Percentiles rank a stretch among this genome's conserved stretches.
Conservation (phyloP, 2,113 vertebrate species). For the Podocnemis expansa region DNA sequence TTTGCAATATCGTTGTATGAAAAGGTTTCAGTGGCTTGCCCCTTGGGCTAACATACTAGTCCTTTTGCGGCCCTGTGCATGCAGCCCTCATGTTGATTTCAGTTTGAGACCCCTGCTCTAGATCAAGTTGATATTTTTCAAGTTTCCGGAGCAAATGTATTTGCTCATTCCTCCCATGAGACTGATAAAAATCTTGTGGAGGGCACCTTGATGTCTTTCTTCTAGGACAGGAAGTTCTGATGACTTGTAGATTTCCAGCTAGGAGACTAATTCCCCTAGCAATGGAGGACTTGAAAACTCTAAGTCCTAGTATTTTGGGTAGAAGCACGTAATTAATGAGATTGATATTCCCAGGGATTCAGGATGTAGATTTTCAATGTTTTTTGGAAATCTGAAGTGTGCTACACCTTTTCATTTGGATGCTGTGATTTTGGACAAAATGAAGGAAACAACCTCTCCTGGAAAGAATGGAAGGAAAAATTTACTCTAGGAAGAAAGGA, state of each 20-base stretch:
- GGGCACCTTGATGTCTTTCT: background rate
- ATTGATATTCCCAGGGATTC: background rate
- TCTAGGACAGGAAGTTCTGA: background rate
- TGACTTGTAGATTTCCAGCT: background rate
- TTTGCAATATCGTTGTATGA: too few species aligned
- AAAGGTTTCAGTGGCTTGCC: too few species aligned
- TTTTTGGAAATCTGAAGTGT: background rate
- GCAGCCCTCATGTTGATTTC: too few species aligned
- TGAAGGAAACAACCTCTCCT: background rate
- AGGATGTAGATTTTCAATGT: background rate
- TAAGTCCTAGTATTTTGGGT: background rate
- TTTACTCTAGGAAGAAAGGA: background rate
- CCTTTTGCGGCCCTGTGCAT: too few species aligned
- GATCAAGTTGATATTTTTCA: background rate
- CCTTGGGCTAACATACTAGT: too few species aligned
- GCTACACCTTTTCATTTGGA: background rate
- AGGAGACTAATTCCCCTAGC: background rate
- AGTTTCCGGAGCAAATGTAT: background rate
- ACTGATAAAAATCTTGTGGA: background rate
- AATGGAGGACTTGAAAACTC: background rate
- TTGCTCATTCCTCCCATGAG: background rate
- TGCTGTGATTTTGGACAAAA: background rate
- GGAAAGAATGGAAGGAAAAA: background rate
- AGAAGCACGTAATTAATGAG: background rate
- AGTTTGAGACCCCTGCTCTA: too few species aligned